Conservation (phyloP, 2,888 invertebrate species). For the Dasypolia templi region DNA sequence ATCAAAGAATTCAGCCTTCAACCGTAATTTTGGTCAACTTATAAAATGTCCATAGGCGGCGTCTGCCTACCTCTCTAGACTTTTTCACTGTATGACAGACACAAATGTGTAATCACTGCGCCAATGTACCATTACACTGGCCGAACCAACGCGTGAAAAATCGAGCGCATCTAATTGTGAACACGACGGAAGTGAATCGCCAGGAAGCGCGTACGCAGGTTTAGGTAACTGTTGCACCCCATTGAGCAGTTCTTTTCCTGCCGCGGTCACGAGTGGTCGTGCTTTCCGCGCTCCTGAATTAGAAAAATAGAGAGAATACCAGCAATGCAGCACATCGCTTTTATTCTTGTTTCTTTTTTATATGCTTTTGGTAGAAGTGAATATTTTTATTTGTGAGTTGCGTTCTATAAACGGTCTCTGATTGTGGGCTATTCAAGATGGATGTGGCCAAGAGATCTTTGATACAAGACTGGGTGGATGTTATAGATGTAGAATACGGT, state of each 20-base stretch:
- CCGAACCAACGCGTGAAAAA: slow-evolving; percentile 67
- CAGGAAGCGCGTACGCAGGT: slow-evolving; percentile 78
- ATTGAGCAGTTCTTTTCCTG: slow-evolving; percentile 77
- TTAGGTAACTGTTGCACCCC: slow-evolving; percentile 79
- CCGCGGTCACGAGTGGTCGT: slow-evolving; percentile 71
- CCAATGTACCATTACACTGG: slow-evolving; percentile 40
- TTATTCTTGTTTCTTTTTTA: slow-evolving; percentile 37
- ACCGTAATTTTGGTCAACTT: neutral
- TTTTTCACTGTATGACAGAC: slow-evolving; percentile 3
- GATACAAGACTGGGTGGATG: slow-evolving; percentile 72
- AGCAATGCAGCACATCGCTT: slow-evolving; percentile 50
- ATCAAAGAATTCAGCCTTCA: neutral
- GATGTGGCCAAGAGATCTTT: slow-evolving; percentile 71
- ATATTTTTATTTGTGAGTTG: neutral
- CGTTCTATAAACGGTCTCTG: neutral
- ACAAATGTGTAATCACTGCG: slow-evolving; percentile 14
- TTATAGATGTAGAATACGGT: slow-evolving; percentile 70
- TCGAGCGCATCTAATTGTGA: slow-evolving; percentile 78
- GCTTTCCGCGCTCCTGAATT: slow-evolving; percentile 55
- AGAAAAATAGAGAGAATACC: slow-evolving; percentile 46
- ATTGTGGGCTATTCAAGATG: slow-evolving; percentile 64
- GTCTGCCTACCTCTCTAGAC: neutral
- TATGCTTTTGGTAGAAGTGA: neutral
- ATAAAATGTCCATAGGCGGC: neutral
- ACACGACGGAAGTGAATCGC: slow-evolving; percentile 73